Evolutionary conservation across 2,797 vertebrate species (phyloP).

Genomic region (Enoplosus armatus): DNA sequence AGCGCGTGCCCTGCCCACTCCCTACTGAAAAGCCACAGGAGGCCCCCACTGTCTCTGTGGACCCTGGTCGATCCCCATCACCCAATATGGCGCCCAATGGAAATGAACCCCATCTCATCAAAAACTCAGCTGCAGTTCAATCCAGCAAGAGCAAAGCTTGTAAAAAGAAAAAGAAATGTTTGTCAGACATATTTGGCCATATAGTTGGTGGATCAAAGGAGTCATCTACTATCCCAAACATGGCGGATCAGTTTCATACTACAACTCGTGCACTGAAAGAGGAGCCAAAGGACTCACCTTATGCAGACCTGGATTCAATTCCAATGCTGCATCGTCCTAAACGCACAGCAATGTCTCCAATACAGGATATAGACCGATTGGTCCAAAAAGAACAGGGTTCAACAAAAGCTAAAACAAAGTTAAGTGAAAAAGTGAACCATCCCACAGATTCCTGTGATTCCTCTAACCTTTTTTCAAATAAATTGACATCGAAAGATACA

Average conservation of each 20-base stretch:
- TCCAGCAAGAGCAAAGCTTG: constrained; percentile 71
- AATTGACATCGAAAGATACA: constrained; percentile 30
- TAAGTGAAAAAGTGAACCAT: constrained; percentile 31
- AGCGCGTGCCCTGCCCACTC: constrained; percentile 58
- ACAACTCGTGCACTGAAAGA: constrained; percentile 67
- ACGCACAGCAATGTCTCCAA: constrained; percentile 62
- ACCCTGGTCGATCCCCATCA: constrained; percentile 37
- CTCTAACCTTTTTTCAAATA: constrained; percentile 35
- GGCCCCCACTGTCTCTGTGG: constrained; percentile 50
- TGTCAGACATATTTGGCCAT: constrained; percentile 81
- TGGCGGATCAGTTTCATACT: constrained; percentile 44
- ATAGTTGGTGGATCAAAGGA: constrained; percentile 76
- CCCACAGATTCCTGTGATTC: constrained; percentile 23
- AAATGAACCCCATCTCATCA: constrained; percentile 55
- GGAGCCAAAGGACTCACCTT: constrained; percentile 80
- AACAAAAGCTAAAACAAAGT: constrained; percentile 53
- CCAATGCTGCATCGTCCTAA: constrained; percentile 84
- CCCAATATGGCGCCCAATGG: constrained; percentile 55
- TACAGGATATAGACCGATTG: constrained; percentile 21
- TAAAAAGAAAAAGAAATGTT: constrained; percentile 82
- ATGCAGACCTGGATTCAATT: constrained; percentile 83
- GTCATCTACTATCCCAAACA: constrained; percentile 35
- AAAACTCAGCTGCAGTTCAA: constrained; percentile 60
- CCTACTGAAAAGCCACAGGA: constrained; percentile 68
- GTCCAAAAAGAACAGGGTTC: constrained; percentile 46